These are phyloP conservation scores for Leucophenga montana DNA, from an alignment of 2,888 invertebrate genomes.

Conservation along the genomic window DNA sequence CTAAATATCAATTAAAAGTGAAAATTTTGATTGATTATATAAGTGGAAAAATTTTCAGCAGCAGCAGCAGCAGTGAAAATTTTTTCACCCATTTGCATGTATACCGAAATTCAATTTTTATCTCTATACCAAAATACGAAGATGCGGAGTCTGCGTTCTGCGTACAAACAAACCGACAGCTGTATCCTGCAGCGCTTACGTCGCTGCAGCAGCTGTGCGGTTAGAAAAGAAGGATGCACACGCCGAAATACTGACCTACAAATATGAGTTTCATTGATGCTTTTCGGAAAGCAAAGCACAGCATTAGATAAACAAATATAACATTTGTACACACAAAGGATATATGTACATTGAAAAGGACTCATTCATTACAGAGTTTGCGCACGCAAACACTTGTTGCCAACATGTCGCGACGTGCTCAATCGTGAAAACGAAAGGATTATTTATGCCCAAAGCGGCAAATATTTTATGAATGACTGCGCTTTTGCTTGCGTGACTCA, in stretches of 20 bases:
- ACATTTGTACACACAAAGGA: neutral
- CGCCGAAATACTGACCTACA: constrained; percentile 7
- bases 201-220: neutral
- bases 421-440: neutral
- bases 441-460: neutral
- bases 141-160: constrained; percentile 70
- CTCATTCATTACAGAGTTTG: constrained; percentile 42
- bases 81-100: constrained; percentile 63
- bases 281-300: neutral
- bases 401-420: neutral
- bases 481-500: constrained; percentile 23
- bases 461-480: constrained; percentile 25
- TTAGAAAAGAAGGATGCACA: constrained; percentile 10
- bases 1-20: constrained; percentile 1
- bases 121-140: constrained; percentile 62
- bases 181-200: neutral
- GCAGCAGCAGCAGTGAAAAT: constrained; percentile 56
- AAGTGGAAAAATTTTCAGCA: constrained; percentile 45
- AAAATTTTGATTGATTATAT: constrained; percentile 55
- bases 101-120: constrained; percentile 63
- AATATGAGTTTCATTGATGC: neutral
- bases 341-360: too few species aligned
- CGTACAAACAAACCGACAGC: constrained; percentile 45
- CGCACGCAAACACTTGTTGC: constrained; percentile 69
- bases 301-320: too few species aligned